Conservation (phyloP, 1,140 invertebrate species). For the Hypothenemus hampei region DNA sequence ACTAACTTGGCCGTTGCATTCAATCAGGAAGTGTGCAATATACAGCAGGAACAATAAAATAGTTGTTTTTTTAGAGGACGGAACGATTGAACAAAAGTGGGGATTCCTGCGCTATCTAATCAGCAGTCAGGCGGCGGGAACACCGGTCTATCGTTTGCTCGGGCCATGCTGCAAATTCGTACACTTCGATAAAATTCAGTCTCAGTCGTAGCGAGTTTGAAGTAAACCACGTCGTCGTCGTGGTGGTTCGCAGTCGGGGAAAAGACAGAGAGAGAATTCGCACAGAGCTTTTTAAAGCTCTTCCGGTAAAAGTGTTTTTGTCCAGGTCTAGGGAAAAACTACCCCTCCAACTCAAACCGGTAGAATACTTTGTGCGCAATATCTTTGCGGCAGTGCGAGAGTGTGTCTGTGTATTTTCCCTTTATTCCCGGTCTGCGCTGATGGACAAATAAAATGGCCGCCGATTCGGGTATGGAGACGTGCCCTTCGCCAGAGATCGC, state of each 20-base stretch:
- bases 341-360: neutral
- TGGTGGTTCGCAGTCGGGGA: too few relatives aligned
- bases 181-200: conserved; percentile 22
- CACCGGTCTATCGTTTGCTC: conserved; percentile 8
- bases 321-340: neutral
- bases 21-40: conserved; percentile 5
- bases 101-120: conserved; percentile 20
- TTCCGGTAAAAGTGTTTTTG: neutral
- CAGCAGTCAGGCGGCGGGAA: conserved; percentile 3
- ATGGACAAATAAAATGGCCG: conserved; percentile 58
- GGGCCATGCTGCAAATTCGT: conserved; percentile 21
- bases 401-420: conserved; percentile 20
- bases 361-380: conserved; percentile 16
- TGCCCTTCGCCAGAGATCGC: conserved; percentile 74
- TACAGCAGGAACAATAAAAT: conserved; percentile 11
- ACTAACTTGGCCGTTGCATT: too few relatives aligned
- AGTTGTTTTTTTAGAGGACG: conserved; percentile 6
- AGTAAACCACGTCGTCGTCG: neutral
- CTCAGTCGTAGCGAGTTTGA: conserved; percentile 10
- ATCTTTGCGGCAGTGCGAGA: conserved; percentile 24
- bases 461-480: conserved; percentile 76
- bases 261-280: conserved; percentile 14
- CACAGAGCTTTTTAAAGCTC: neutral
- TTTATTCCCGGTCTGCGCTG: conserved; percentile 33
- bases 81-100: conserved; percentile 12